Evolutionary conservation across 1,140 invertebrate species (phyloP).

Genomic region (Oedothorax gibbosus): DNA sequence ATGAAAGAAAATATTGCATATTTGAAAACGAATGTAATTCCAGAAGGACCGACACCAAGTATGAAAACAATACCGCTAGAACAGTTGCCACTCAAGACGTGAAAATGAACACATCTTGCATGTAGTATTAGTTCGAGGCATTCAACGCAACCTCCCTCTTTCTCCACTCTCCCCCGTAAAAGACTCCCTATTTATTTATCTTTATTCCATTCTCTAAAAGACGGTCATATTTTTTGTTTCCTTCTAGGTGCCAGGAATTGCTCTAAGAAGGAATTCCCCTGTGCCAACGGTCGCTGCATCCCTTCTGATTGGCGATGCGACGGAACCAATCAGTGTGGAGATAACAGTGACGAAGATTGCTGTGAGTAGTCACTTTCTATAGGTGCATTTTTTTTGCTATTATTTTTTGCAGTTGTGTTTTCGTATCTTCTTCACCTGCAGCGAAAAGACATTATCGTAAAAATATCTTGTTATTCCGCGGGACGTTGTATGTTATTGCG

Average conservation of each 20-base stretch:
- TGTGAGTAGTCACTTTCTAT: slow-evolving; percentile 71
- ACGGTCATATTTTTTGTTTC: slow-evolving; percentile 11
- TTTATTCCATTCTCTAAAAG: slow-evolving; percentile 27
- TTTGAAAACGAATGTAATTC: no score
- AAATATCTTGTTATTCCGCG: not conserved
- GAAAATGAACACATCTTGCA: no score
- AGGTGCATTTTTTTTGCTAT: slow-evolving; percentile 21
- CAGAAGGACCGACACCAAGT: no score
- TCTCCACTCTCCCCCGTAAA: not conserved
- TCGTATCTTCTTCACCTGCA: slow-evolving; percentile 32
- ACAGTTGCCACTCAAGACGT: no score
- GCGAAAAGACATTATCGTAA: slow-evolving; percentile 29
- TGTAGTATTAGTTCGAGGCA: no score
- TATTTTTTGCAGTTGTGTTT: slow-evolving; percentile 4
- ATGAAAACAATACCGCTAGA: no score
- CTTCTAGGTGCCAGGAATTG: slow-evolving; percentile 61
- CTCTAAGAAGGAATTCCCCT: slow-evolving; percentile 68
- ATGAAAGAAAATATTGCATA: no score
- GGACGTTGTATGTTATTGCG: no score
- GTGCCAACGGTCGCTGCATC: slow-evolving; percentile 70
- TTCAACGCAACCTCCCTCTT: not conserved
- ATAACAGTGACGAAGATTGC: slow-evolving; percentile 75
- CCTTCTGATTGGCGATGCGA: slow-evolving; percentile 68
- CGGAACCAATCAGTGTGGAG: slow-evolving; percentile 69
- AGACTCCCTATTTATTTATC: slow-evolving; percentile 24